Evolutionary conservation across 2,888 invertebrate species (phyloP), one percentile per base, ranked within the genome.

Genomic region (Piscicola geometra): DNA sequence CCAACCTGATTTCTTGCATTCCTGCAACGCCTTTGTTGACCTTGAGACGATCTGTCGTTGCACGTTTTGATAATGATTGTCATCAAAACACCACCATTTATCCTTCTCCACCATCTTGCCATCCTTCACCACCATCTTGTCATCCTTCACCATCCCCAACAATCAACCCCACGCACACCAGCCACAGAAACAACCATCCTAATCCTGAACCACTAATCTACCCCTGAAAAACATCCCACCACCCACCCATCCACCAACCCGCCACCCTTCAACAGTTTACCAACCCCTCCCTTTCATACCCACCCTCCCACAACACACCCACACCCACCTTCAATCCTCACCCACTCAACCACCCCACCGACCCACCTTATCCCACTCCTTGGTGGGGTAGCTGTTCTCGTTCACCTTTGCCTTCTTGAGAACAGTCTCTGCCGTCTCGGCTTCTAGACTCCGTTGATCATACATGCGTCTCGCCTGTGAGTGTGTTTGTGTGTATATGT

Each of bases 351-450:
- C 64, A 41, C 15, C 15, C 5, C n/a, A 9, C 47, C 52, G 0
- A 32, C 60, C 15, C 33, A 76, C 76, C 66, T 71, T 76, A 32
- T 76, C 71, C 52, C 50, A 76, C 47, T 76, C 76, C 30, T 76
- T 76, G 1, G 71, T 70, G 18, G 71, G 30, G 33, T 32, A 76
- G 36, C 50, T 36, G 36, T 75, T 71, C 41, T 71, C 76, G 56
- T 71, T 41, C 9, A 21, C 47, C 35, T 71, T 76, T 12, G 71
- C 76, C 64, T 60, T 35, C 47, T 64, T 76, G 21, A 71, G 33
- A 0, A 32, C 28, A 33, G 12, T 25, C 28, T 64, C 71, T 21
- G 71, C 71, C 25, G 0, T 18, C n/a, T 71, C 47, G 21, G 64
- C 35, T 30, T 76, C 76, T 21, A 25, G 18, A 28, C 71, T 71